Percentiles rank a stretch among this genome's conserved stretches.
phyloP scores from a whole-genome alignment of 2,113 vertebrate species.

The Alouatta palliata region DNA sequence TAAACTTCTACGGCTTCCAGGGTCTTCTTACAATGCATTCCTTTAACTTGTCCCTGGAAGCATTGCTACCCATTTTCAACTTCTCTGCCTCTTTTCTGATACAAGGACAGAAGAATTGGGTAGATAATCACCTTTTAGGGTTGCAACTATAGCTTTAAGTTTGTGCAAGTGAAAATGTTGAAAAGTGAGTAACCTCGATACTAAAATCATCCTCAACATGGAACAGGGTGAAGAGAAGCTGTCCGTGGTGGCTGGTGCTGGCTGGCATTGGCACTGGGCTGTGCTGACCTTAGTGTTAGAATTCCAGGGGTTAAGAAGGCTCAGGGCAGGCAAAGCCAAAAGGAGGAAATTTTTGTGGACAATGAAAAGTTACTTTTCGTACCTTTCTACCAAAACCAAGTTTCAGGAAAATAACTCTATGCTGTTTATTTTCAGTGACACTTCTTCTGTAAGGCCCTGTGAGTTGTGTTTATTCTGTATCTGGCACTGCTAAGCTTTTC shows the following conservation, averaged over 20 bases:
- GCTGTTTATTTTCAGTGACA: conserved; percentile 40
- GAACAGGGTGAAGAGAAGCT: conserved; percentile 3
- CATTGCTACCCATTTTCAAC: background rate
- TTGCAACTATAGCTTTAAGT: conserved; percentile 67
- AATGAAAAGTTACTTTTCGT: conserved; percentile 33
- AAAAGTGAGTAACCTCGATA: conserved; percentile 46
- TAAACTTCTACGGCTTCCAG: conserved; percentile 73
- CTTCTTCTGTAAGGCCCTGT: background rate
- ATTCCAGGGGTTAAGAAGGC: conserved; percentile 20
- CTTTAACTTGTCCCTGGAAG: conserved; percentile 64
- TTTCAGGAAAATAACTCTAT: conserved; percentile 54
- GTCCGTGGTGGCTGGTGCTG: background rate
- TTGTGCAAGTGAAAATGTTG: conserved; percentile 62
- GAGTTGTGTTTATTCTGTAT: background rate
- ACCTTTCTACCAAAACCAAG: conserved; percentile 63
- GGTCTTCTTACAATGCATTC: conserved; percentile 77
- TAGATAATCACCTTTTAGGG: conserved; percentile 22
- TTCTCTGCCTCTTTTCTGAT: conserved; percentile 11
- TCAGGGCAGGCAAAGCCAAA: conserved; percentile 59
- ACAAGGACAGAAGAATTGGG: conserved; percentile 38
- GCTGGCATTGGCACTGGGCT: fast-evolving
- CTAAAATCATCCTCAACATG: conserved; percentile 31
- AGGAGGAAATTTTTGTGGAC: conserved; percentile 30
- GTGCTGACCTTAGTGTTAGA: background rate
- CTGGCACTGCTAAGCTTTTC: background rate